Evolutionary conservation across 2,113 vertebrate genomes (phyloP), one percentile per base, ranked within the genome.

Genomic region (Epinephelus lanceolatus): DNA sequence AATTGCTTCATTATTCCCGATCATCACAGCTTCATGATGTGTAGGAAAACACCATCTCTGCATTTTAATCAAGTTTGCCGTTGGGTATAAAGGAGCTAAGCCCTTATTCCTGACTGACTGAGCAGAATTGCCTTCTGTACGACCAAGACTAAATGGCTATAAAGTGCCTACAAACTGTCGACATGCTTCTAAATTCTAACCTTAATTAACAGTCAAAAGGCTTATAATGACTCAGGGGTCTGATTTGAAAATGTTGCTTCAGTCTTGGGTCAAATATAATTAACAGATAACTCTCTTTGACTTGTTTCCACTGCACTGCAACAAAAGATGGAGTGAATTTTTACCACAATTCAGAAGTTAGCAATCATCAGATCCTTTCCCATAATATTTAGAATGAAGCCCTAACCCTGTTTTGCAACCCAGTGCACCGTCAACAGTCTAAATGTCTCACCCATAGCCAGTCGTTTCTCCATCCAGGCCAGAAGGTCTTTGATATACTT

Each of bases 401-500:
- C 8, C 14, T 62, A 75, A 17, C 8, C 17, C 47, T 18, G 10
- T 56, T 70, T 67, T n/a, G 5, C 14, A 53, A 11, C 7, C 7
- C 17, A 55, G 15, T 68, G 25, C 19, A 30, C 45, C 5, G 49
- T 70, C 47, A 45, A 14, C 4, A 21, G 49, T 51, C 18, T 74
- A 6, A 27, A 6, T 23, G 15, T 96, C 98, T 98, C 91, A 99
- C 98, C 98, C 94, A 98, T 93, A 47, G 91, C 96, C 90, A 99
- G 95, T 72, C 97, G 97, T 90, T 97, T 99, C 84, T 99, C 98
- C 94, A 99, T 96, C 97, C 98, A 99, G 55, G 93, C 92, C 65
- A 99, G 93, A 81, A 99, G 94, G 81, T 98, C 97, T 96, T 98
- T 99, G 81, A 97, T 96, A 69, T 99, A 99, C 92, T 98, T 99